phyloP scores from a whole-genome alignment of 2,113 vertebrate species.

The Cebus imitator region DNA sequence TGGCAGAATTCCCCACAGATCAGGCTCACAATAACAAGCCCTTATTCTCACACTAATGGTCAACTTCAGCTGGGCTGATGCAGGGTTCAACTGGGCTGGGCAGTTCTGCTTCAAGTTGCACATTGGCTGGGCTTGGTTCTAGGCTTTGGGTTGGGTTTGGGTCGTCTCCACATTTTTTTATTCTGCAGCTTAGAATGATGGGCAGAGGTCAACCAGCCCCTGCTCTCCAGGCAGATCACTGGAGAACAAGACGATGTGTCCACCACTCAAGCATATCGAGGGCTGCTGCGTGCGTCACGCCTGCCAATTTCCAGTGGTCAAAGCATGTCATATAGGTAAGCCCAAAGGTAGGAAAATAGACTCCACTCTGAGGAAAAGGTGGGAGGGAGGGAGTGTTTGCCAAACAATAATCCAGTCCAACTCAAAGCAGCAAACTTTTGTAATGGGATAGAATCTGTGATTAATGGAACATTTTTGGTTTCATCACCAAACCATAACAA shows the following conservation, averaged over 20 bases:
- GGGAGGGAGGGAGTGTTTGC: not conserved
- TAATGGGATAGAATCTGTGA: not conserved
- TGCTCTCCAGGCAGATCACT: not conserved
- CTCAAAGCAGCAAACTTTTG: not conserved
- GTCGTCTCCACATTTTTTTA: not conserved
- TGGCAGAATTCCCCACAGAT: not conserved
- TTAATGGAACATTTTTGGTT: not conserved
- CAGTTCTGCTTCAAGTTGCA: not conserved
- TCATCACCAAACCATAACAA: not conserved
- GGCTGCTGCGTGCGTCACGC: not conserved
- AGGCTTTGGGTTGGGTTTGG: not conserved
- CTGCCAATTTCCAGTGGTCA: not conserved
- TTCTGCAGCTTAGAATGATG: not conserved
- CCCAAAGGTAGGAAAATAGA: not conserved
- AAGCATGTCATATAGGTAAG: not conserved
- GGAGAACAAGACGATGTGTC: not conserved
- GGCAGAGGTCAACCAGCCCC: not conserved
- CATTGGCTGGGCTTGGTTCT: not conserved
- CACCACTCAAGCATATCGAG: not conserved
- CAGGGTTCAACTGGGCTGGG: not conserved
- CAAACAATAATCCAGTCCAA: not conserved
- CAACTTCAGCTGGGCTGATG: not conserved
- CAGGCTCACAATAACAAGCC: not conserved
- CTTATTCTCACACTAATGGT: not conserved
- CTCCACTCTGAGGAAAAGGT: not conserved